Percentiles rank a stretch among this genome's conserved stretches.
Conservation (phyloP, 2,113 vertebrate genomes). For the Amazona guildingii region DNA sequence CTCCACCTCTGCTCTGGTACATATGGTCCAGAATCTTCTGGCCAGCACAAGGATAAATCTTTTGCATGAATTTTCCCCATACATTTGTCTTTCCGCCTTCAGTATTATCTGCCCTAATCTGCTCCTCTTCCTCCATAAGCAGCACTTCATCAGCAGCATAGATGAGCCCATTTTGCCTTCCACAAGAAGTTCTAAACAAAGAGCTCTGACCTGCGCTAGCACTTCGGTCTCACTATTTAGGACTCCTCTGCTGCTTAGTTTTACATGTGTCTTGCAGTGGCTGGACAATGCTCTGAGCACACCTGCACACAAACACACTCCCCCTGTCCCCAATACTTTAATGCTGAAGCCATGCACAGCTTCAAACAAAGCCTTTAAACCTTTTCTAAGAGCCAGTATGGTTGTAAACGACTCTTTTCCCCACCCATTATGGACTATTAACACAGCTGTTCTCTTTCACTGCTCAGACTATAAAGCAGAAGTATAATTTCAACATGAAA, state of each 20-base stretch:
- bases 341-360: neutral
- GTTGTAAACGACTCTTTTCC: neutral
- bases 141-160: neutral
- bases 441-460: constrained; percentile 41
- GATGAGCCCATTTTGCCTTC: neutral
- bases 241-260: neutral
- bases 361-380: neutral
- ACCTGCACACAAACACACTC: neutral
- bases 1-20: neutral
- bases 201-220: neutral
- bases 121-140: neutral
- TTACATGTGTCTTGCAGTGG: neutral
- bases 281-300: neutral
- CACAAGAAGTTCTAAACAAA: neutral
- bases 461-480: neutral
- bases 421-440: neutral
- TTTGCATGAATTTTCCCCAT: neutral
- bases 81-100: neutral
- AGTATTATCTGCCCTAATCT: neutral
- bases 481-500: constrained; percentile 34
- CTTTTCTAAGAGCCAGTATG: neutral
- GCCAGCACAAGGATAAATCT: neutral
- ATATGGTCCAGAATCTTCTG: neutral
- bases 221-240: neutral
- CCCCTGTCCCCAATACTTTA: neutral